Evolutionary conservation across 2,113 vertebrate species (phyloP), one percentile per base, ranked within the genome.

Genomic region (Anhinga anhinga): DNA sequence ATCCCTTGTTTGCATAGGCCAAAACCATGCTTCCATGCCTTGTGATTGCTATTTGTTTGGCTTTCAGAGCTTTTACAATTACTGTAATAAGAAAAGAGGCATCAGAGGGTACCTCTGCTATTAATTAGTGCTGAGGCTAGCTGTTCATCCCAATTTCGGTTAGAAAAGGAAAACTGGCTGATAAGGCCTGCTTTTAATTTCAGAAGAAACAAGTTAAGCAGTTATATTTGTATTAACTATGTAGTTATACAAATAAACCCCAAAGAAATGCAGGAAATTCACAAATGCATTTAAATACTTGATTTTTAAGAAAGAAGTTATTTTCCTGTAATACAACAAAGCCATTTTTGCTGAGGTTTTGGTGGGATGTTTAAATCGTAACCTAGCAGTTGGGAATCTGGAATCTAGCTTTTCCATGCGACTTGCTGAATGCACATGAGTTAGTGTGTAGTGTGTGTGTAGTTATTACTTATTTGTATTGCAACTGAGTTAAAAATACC

Each of bases 1-100:
- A 91, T 88, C 77, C 84, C 84, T 93, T 92, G 87, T 95, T 91
- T 96, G 80, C 50, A 44, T 36, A 92, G 88, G 81, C 49, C n/a
- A 59, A 71, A 52, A 4, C 85, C 89, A 55, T 66, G 36, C 55
- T 83, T 71, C 85, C 73, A 15, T 93, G 86, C 88, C 82, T 93
- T 91, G 59, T 7, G 2, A 47, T 62, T 74, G 59, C 72, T 84
- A 21, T 92, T 76, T 70, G 82, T 79, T 95, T 94, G 52, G 69
- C 94, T 96, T 81, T 84, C 96, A 74, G 58, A 92, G 50, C 88
- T 89, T 88, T 82, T 84, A 80, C 49, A 80, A 34, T 89, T 81
- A 27, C 45, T 65, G 40, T 53, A 77, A 72, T 74, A 79, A 85
- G 69, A 69, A 59, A 66, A 77, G 50, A 95, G 53, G 61, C 55